Percentiles rank a stretch among this genome's conserved stretches.
These are phyloP conservation scores for Tricholauxania praeusta DNA, from an alignment of 2,888 invertebrate genomes.

Conservation along the genomic window DNA sequence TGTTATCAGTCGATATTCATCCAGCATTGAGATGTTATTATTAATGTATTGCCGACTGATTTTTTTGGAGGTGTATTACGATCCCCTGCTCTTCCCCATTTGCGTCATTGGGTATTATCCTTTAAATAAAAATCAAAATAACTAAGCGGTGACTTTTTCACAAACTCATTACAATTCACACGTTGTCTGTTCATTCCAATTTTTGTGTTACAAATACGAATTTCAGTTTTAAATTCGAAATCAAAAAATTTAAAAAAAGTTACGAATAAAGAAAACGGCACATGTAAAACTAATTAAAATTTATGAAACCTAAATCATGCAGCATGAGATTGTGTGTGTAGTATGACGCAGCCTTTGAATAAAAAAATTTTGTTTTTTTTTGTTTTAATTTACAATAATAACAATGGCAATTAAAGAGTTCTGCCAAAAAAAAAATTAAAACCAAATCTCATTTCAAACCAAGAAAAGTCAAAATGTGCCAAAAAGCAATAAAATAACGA, in stretches of 20 bases:
- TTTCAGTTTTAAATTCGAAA: neutral
- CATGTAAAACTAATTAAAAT: too few species aligned
- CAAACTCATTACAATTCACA: too few species aligned
- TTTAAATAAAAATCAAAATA: too few species aligned
- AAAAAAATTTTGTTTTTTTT: neutral
- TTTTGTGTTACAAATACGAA: slow-evolving; percentile 1
- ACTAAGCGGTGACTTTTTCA: too few species aligned
- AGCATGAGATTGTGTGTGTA: neutral
- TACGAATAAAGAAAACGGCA: slow-evolving; percentile 5
- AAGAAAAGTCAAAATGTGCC: slow-evolving; percentile 10
- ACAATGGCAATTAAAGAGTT: neutral
- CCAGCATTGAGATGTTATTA: too few species aligned
- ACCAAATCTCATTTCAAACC: neutral
- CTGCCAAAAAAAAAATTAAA: slow-evolving; percentile 6
- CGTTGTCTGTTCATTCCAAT: neutral
- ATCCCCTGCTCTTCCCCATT: too few species aligned
- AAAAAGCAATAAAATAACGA: slow-evolving; percentile 14
- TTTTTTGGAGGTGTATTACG: too few species aligned
- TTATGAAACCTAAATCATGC: too few species aligned
- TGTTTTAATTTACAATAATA: slow-evolving; percentile 1
- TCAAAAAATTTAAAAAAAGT: slow-evolving; percentile 18
- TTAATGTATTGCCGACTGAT: too few species aligned
- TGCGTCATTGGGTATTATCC: too few species aligned
- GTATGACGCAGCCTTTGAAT: slow-evolving; percentile 4
- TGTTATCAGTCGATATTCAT: too few species aligned